phyloP scores from a whole-genome alignment of 2,113 vertebrate species.

The Tinamus guttatus region DNA sequence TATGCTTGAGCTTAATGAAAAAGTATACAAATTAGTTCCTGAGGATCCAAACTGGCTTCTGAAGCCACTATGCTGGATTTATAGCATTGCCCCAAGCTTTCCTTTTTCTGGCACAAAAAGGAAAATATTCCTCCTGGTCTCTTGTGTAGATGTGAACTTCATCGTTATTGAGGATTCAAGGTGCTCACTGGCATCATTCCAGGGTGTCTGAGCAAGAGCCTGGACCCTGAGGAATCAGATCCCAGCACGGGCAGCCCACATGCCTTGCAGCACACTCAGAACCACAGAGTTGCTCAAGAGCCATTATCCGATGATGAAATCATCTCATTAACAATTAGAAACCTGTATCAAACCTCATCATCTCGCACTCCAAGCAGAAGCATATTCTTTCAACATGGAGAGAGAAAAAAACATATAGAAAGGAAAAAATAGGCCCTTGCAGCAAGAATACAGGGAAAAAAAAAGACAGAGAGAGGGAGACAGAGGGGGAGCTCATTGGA shows the following conservation, averaged over 20 bases:
- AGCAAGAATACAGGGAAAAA: neutral
- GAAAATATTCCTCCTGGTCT: neutral
- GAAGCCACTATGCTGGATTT: constrained; percentile 4
- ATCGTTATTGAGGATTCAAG: neutral
- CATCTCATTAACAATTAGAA: neutral
- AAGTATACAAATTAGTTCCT: constrained; percentile 30
- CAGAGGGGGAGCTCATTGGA: constrained; percentile 18
- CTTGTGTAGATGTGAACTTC: neutral
- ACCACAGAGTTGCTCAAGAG: neutral
- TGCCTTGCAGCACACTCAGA: neutral
- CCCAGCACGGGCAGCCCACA: no score
- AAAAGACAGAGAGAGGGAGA: neutral
- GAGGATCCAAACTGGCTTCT: constrained; percentile 21
- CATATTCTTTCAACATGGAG: neutral
- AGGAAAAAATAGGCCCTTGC: neutral
- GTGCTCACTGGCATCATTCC: neutral
- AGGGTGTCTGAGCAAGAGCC: neutral
- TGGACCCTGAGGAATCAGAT: neutral
- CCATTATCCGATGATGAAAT: no score
- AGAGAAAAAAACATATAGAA: constrained; percentile 32
- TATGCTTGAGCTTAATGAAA: constrained; percentile 59
- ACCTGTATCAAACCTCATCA: neutral
- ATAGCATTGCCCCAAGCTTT: neutral
- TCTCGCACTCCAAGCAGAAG: neutral
- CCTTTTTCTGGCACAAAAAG: neutral